Evolutionary conservation across 2,888 invertebrate genomes (phyloP).

Genomic region (Morpho deidamia): DNA sequence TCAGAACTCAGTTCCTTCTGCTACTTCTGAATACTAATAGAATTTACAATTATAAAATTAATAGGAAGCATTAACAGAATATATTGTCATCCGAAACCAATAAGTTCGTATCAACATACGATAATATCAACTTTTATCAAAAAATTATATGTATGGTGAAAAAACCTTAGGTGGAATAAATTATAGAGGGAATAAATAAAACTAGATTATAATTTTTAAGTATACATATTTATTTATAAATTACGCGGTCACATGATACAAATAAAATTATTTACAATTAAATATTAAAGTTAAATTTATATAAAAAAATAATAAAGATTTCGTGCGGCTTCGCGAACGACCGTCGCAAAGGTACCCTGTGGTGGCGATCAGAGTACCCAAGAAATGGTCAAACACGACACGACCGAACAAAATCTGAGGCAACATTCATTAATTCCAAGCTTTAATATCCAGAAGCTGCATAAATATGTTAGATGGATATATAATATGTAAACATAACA

Average conservation of each 20-base stretch:
- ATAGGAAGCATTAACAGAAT: too few relatives aligned
- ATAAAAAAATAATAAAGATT: conserved; percentile 68
- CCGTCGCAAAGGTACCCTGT: conserved; percentile 38
- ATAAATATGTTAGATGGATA: conserved; percentile 60
- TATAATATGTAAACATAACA: conserved; percentile 46
- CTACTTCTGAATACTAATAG: too few relatives aligned
- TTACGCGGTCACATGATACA: conserved; percentile 75
- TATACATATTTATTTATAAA: conserved; percentile 77
- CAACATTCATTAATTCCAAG: conserved; percentile 66
- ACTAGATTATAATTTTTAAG: conserved; percentile 44
- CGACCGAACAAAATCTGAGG: conserved; percentile 36
- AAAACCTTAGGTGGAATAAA: too few relatives aligned
- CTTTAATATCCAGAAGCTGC: conserved; percentile 61
- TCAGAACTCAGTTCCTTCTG: too few relatives aligned
- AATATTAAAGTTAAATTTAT: conserved; percentile 72
- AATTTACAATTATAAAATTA: too few relatives aligned
- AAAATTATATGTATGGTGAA: too few relatives aligned
- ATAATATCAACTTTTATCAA: too few relatives aligned
- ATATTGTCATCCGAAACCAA: too few relatives aligned
- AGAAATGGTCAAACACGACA: conserved; percentile 31
- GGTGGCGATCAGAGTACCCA: conserved; percentile 54
- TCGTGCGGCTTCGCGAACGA: conserved; percentile 32
- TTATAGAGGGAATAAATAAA: too few relatives aligned
- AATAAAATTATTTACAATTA: conserved; percentile 77
- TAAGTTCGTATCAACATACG: too few relatives aligned